Evolutionary conservation across 2,797 vertebrate genomes (phyloP).

Genomic region (Sternotherus odoratus): DNA sequence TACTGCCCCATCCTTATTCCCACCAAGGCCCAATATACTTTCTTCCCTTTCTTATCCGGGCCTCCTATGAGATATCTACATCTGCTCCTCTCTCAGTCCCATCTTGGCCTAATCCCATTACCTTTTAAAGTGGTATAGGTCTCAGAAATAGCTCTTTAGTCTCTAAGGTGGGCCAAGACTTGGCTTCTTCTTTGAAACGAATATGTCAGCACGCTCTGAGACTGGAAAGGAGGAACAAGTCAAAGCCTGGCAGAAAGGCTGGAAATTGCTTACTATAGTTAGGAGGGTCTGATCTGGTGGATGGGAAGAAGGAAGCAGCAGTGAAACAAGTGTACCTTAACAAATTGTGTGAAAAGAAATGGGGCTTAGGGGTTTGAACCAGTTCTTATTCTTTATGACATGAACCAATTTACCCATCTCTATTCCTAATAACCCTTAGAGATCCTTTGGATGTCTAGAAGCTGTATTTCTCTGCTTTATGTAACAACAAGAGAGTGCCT

Average conservation of each 20-base stretch:
- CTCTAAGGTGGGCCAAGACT: not conserved
- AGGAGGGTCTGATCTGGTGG: not conserved
- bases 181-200: not conserved
- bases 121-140: not conserved
- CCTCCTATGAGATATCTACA: not conserved
- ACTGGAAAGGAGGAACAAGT: not conserved
- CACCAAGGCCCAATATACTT: not conserved
- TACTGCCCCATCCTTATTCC: not conserved
- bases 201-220: not conserved
- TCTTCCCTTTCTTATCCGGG: not conserved
- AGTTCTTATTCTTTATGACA: not conserved
- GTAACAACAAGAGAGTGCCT: not conserved
- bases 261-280: not conserved
- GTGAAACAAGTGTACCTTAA: not conserved
- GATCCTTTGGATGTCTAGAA: constrained; percentile 16
- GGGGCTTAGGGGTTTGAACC: accelerated
- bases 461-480: constrained; percentile 16
- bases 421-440: constrained; percentile 25
- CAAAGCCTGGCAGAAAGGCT: not conserved
- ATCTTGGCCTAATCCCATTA: not conserved
- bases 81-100: not conserved
- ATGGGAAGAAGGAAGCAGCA: not conserved
- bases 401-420: not conserved
- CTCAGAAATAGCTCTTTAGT: not conserved
- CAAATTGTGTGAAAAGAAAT: not conserved